Percentiles rank a stretch among this genome's conserved stretches.
Evolutionary conservation across 2,113 vertebrate species (phyloP).

Genomic region (Candoia aspera): DNA sequence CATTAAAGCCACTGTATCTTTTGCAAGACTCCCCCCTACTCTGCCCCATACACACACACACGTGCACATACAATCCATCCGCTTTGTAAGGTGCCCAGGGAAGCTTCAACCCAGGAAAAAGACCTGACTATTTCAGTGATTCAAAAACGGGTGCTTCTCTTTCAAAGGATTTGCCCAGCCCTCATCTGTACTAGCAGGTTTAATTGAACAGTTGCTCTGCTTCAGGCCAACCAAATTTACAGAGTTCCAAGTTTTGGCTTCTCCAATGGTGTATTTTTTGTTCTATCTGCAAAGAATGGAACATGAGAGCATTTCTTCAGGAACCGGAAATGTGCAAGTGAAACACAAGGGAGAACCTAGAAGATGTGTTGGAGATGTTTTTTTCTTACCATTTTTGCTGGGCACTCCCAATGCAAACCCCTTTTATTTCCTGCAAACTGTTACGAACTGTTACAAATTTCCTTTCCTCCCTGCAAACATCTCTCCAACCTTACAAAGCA

Average conservation of each 20-base stretch:
- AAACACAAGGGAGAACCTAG: neutral
- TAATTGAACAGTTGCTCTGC: neutral
- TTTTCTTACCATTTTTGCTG: neutral
- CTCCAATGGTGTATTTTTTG: neutral
- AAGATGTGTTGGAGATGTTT: neutral
- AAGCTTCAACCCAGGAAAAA: neutral
- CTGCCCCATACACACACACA: neutral
- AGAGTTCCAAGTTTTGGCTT: neutral
- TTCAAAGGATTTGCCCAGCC: neutral
- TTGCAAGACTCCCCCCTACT: neutral
- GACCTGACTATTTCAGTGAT: neutral
- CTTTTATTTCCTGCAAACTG: neutral
- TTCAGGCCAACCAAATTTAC: neutral
- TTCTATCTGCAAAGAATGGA: neutral
- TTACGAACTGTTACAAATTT: neutral
- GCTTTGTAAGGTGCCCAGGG: neutral
- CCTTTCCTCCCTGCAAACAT: neutral
- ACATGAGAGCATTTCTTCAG: neutral
- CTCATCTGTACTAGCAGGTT: neutral
- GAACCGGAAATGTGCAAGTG: neutral
- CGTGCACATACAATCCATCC: neutral
- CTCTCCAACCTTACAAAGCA: neutral
- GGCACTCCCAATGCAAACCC: neutral
- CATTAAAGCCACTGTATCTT: neutral
- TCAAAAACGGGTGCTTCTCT: neutral